Evolutionary conservation across 2,888 invertebrate genomes (phyloP).

Genomic region (Nomada lathburiana): DNA sequence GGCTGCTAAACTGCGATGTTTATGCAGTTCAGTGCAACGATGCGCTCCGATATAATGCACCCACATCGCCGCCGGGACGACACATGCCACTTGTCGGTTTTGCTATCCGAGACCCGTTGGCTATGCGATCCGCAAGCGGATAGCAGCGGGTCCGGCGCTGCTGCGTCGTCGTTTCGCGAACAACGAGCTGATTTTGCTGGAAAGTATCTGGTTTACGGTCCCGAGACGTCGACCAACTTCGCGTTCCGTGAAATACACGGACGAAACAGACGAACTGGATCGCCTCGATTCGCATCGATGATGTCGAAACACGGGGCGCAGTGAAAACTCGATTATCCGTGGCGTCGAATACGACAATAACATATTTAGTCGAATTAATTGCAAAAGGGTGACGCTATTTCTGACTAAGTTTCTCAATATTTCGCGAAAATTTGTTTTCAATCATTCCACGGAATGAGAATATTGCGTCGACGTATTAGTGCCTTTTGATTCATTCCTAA

Average conservation of each 20-base stretch:
- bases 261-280: conserved; percentile 15
- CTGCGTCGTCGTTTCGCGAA: conserved; percentile 28
- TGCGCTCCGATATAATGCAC: conserved; percentile 78
- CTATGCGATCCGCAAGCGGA: conserved; percentile 36
- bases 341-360: too few species aligned
- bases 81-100: conserved; percentile 59
- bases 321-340: too few species aligned
- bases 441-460: too few species aligned
- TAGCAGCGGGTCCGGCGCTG: conserved; percentile 22
- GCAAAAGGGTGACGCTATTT: too few species aligned
- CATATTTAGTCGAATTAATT: too few species aligned
- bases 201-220: conserved; percentile 47
- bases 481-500: too few species aligned
- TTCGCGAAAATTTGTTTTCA: too few species aligned
- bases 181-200: conserved; percentile 35
- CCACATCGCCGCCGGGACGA: conserved; percentile 70
- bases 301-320: not conserved
- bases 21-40: conserved; percentile 72
- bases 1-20: conserved; percentile 77
- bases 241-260: conserved; percentile 7
- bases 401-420: too few species aligned
- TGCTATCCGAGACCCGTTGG: conserved; percentile 48
- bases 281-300: conserved; percentile 26
- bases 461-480: too few species aligned
- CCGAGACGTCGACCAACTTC: conserved; percentile 1